Conservation (phyloP, 2,113 vertebrate species). For the Spea multiplicata region DNA sequence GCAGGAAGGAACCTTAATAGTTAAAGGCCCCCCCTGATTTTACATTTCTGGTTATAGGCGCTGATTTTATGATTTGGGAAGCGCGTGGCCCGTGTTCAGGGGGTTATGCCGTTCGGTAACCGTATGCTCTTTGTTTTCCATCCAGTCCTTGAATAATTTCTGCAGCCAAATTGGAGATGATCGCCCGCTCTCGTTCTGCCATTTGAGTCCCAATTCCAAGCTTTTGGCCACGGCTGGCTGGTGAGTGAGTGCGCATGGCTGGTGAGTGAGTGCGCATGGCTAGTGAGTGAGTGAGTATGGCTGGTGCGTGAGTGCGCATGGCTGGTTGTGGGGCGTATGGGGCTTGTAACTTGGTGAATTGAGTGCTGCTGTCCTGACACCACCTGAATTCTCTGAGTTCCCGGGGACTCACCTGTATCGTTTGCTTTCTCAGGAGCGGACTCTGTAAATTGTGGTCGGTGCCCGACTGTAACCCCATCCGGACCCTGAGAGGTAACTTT, state of each 20-base stretch:
- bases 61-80: background rate
- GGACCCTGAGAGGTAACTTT: constrained; percentile 84
- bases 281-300: no score
- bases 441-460: constrained; percentile 95
- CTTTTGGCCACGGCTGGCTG: constrained; percentile 90
- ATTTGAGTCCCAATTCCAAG: constrained; percentile 94
- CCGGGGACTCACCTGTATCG: no score
- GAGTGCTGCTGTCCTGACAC: no score
- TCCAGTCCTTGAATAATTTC: constrained; percentile 94
- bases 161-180: constrained; percentile 98
- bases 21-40: no score
- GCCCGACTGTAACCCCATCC: constrained; percentile 88
- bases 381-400: no score
- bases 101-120: background rate
- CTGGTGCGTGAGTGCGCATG: no score
- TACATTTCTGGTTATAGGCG: no score
- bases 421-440: constrained; percentile 79
- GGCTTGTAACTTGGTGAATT: no score
- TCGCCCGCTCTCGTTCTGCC: constrained; percentile 93
- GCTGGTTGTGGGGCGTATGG: no score
- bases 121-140: constrained; percentile 36
- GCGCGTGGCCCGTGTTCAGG: background rate
- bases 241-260: constrained; percentile 66
- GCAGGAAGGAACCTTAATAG: no score
- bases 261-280: no score